Percentiles rank a stretch among this genome's conserved stretches.
Conservation (phyloP, 2,797 vertebrate genomes). For the Amblyopsis hoosieri region DNA sequence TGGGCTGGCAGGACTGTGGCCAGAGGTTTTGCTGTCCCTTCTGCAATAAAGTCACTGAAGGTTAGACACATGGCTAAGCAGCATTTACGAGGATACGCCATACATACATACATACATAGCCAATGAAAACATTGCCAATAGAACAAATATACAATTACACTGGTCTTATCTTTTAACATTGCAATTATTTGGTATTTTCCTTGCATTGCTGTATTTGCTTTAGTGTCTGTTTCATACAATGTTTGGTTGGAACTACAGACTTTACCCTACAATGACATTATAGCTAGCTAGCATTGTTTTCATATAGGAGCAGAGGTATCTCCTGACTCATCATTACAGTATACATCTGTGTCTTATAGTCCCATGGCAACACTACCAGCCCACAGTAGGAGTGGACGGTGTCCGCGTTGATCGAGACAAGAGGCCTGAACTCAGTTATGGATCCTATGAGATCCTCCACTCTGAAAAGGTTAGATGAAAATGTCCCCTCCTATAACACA, state of each 20-base stretch:
- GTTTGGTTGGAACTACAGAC: too few relatives aligned
- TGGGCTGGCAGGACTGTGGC: conserved; percentile 83
- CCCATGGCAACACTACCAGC: conserved; percentile 79
- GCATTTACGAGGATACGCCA: too few relatives aligned
- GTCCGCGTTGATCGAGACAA: conserved; percentile 63
- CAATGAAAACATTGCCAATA: too few relatives aligned
- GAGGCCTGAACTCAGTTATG: conserved; percentile 75
- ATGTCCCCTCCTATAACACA: background rate
- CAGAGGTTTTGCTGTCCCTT: conserved; percentile 82
- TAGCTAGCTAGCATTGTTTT: background rate
- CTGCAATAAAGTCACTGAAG: conserved; percentile 77
- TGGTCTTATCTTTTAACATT: too few relatives aligned
- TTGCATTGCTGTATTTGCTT: too few relatives aligned
- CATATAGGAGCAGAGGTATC: background rate
- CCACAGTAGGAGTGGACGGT: conserved; percentile 67
- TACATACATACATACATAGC: too few relatives aligned
- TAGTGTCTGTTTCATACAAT: too few relatives aligned
- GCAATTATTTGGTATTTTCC: too few relatives aligned
- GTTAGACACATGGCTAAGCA: conserved; percentile 38
- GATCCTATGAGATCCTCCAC: conserved; percentile 77
- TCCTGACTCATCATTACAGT: background rate
- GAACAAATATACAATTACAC: too few relatives aligned
- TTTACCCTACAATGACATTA: too few relatives aligned
- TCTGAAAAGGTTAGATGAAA: conserved; percentile 57
- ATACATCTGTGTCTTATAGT: conserved; percentile 56